Percentiles rank a stretch among this genome's conserved stretches.
phyloP scores from a whole-genome alignment of 1,140 invertebrate genomes.

The Wasmannia auropunctata region DNA sequence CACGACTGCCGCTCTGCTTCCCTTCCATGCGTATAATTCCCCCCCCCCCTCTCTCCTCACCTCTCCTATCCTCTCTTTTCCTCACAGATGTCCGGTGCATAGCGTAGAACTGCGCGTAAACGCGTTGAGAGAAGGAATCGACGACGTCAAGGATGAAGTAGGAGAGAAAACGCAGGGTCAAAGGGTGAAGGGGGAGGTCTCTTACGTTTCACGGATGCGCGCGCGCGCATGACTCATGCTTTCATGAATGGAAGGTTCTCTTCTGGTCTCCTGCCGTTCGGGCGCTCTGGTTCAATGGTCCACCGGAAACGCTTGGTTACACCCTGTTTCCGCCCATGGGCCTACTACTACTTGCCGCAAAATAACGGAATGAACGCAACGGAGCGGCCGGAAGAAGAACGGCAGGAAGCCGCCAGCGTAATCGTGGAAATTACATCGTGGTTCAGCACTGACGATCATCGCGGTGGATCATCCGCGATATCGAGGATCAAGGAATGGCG shows the following conservation, averaged over 20 bases:
- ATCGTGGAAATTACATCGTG: constrained; percentile 31
- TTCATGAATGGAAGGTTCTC: constrained; percentile 79
- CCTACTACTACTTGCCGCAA: constrained; percentile 23
- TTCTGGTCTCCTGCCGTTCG: constrained; percentile 76
- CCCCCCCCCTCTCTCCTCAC: not conserved
- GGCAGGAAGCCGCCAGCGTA: constrained; percentile 13
- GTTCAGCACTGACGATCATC: constrained; percentile 35
- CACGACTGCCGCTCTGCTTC: constrained; percentile 26
- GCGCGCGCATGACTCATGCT: constrained; percentile 77
- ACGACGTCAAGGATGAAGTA: constrained; percentile 11
- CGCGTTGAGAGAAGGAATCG: constrained; percentile 1
- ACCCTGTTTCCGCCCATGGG: constrained; percentile 78
- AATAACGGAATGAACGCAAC: constrained; percentile 47
- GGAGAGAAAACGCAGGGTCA: constrained; percentile 26
- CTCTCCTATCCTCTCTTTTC: not conserved
- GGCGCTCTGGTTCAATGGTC: constrained; percentile 78
- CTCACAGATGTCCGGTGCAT: not conserved
- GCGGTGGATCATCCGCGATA: not conserved
- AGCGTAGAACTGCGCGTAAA: constrained; percentile 23
- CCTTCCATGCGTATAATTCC: constrained; percentile 2
- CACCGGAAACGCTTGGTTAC: constrained; percentile 81
- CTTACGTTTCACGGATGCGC: constrained; percentile 44
- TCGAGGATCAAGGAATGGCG: not conserved
- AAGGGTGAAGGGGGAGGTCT: not conserved
- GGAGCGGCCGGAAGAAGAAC: constrained; percentile 49